Conservation (phyloP, 2,888 invertebrate genomes). For the Troides aeacus region DNA sequence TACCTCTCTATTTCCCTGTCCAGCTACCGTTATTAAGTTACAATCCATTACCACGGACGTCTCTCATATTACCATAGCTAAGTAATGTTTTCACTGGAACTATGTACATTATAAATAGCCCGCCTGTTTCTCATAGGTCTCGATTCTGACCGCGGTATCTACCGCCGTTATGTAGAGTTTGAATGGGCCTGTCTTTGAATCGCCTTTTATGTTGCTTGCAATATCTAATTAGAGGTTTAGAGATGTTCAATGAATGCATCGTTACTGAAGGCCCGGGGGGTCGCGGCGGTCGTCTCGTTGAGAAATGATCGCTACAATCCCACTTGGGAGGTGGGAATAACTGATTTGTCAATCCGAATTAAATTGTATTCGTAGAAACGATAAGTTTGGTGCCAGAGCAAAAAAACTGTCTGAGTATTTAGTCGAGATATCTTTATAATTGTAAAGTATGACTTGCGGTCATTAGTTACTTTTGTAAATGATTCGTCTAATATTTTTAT, state of each 20-base stretch:
- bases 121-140: constrained; percentile 26
- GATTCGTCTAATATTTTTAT: background rate
- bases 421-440: background rate
- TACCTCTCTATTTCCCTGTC: constrained; percentile 20
- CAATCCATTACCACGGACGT: constrained; percentile 15
- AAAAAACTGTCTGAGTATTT: background rate
- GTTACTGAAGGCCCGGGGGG: constrained; percentile 50
- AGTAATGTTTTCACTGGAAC: constrained; percentile 19
- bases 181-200: constrained; percentile 61
- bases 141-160: constrained; percentile 31
- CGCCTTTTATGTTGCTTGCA: constrained; percentile 53
- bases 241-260: constrained; percentile 58
- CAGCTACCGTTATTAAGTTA: constrained; percentile 21
- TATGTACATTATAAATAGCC: constrained; percentile 18
- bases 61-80: constrained; percentile 17
- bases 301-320: constrained; percentile 20
- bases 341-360: constrained; percentile 14
- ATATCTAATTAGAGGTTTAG: constrained; percentile 61
- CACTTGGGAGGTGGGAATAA: constrained; percentile 17
- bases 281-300: constrained; percentile 42
- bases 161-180: constrained; percentile 43
- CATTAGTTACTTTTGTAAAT: background rate
- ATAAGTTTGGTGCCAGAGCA: constrained; percentile 11
- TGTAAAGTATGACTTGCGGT: background rate
- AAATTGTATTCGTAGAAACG: constrained; percentile 13